Percentiles rank a stretch among this genome's conserved stretches.
phyloP scores from a whole-genome alignment of 1,140 invertebrate genomes.

The Zeugodacus cucurbitae region DNA sequence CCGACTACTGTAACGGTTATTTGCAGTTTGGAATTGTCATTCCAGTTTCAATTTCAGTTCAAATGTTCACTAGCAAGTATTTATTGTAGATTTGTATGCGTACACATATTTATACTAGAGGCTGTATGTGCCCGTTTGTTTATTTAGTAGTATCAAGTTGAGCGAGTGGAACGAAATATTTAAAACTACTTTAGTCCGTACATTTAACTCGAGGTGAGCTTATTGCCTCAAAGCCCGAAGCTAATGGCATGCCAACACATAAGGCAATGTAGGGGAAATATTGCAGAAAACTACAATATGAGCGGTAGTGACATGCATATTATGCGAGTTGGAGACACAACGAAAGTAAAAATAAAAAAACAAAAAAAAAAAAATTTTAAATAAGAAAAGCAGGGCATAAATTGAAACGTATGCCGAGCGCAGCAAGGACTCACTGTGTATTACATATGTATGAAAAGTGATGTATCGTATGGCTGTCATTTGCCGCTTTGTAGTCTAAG shows the following conservation, averaged over 20 bases:
- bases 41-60: conserved; percentile 13
- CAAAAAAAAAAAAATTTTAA: background rate
- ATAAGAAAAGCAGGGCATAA: background rate
- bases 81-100: background rate
- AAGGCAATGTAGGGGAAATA: background rate
- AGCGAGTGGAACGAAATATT: background rate
- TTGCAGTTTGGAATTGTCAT: conserved; percentile 12
- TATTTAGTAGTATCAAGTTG: background rate
- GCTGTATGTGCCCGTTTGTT: background rate
- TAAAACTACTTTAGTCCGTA: background rate
- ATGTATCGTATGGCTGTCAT: background rate
- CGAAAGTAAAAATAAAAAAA: background rate
- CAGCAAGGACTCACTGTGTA: background rate
- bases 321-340: background rate
- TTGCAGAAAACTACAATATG: background rate
- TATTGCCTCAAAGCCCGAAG: background rate
- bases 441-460: background rate
- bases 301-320: no score
- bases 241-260: no score
- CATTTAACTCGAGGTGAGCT: conserved; percentile 26
- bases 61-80: background rate
- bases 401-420: background rate
- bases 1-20: background rate
- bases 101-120: background rate
- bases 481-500: background rate